A percentile compares a stretch with the other conserved stretches of the same genome.
Conservation (phyloP, 2,113 vertebrate genomes). For the Oncorhynchus masou region DNA sequence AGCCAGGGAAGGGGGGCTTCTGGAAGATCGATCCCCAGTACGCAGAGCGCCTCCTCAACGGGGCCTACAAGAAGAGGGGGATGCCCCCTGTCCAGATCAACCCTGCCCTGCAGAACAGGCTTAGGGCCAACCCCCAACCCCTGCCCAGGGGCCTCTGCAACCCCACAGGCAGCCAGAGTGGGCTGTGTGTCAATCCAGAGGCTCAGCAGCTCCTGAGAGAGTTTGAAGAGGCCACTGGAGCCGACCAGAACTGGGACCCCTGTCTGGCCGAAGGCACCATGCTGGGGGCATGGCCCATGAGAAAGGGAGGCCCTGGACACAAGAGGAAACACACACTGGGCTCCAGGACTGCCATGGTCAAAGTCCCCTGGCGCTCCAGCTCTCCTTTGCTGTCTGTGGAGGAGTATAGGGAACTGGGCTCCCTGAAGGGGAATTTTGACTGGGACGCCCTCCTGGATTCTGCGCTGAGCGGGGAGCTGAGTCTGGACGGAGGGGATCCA, state of each 20-base stretch:
- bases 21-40: constrained; percentile 96
- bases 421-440: constrained; percentile 91
- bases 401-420: constrained; percentile 82
- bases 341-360: constrained; percentile 67
- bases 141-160: constrained; percentile 22
- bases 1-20: constrained; percentile 94
- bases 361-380: constrained; percentile 70
- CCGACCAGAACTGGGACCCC: constrained; percentile 73
- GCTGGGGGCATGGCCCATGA: constrained; percentile 63
- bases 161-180: neutral
- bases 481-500: constrained; percentile 78
- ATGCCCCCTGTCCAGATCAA: constrained; percentile 86
- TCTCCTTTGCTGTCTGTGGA: constrained; percentile 80
- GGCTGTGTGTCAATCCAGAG: constrained; percentile 70
- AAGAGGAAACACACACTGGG: constrained; percentile 77
- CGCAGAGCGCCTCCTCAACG: constrained; percentile 83
- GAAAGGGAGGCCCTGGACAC: constrained; percentile 56
- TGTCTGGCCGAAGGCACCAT: constrained; percentile 60
- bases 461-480: constrained; percentile 79
- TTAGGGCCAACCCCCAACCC: neutral
- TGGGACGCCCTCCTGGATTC: constrained; percentile 91
- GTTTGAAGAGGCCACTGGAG: constrained; percentile 81
- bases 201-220: constrained; percentile 83
- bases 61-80: constrained; percentile 86
- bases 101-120: constrained; percentile 74